A percentile compares a stretch with the other conserved stretches of the same genome.
These are phyloP conservation scores for Hydrotaea cyrtoneurina DNA, from an alignment of 2,888 invertebrate species.

Conservation along the genomic window DNA sequence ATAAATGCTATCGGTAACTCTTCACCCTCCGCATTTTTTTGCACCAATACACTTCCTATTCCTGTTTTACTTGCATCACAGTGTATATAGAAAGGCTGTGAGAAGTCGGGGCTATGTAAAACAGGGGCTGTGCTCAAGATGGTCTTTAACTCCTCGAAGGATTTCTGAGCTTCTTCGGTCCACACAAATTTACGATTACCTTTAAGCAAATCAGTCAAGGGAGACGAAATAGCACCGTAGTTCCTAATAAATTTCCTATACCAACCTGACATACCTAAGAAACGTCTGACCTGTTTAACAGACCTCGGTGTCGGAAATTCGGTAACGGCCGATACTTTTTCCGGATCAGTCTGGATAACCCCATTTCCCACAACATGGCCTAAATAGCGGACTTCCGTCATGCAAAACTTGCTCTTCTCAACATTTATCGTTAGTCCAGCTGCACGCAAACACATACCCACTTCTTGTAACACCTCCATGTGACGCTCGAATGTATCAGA, in stretches of 20 bases:
- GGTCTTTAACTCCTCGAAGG: not conserved
- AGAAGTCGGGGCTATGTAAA: not conserved
- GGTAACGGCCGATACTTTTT: conserved; percentile 41
- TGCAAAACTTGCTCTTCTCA: conserved; percentile 38
- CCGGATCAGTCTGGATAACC: conserved; percentile 31
- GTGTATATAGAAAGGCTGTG: conserved; percentile 50
- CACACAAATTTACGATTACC: conserved; percentile 19
- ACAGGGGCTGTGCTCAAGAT: not conserved
- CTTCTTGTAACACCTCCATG: conserved; percentile 23
- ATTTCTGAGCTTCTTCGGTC: not conserved
- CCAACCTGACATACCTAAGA: conserved; percentile 46
- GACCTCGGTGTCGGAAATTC: conserved; percentile 27
- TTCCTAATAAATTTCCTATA: conserved; percentile 43
- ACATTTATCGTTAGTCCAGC: conserved; percentile 47
- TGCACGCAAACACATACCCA: conserved; percentile 25
- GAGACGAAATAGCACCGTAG: conserved; percentile 25
- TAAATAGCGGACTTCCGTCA: conserved; percentile 47
- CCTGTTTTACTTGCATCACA: conserved; percentile 60
- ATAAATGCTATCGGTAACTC: too few species aligned
- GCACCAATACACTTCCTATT: conserved; percentile 48
- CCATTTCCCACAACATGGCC: conserved; percentile 46
- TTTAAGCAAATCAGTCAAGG: conserved; percentile 35
- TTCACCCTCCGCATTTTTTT: conserved; percentile 29
- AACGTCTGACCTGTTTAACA: conserved; percentile 29
- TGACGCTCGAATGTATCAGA: conserved; percentile 12